These are phyloP conservation scores for Beris morrisii DNA, from an alignment of 2,888 invertebrate genomes.

Conservation along the genomic window DNA sequence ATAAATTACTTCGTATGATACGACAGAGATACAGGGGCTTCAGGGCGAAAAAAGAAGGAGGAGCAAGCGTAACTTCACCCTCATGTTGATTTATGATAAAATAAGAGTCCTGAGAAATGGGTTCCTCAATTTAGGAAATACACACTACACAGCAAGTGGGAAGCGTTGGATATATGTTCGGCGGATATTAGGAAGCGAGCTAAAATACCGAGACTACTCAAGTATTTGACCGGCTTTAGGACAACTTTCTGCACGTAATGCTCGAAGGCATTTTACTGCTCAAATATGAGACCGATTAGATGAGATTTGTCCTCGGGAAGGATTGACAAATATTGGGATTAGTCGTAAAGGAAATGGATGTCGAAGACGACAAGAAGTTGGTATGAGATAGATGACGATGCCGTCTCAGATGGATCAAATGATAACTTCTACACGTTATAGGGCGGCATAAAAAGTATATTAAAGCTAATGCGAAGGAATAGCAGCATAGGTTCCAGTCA, in stretches of 20 bases:
- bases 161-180: neutral
- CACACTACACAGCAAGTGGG: neutral
- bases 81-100: slow-evolving; percentile 14
- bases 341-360: neutral
- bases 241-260: slow-evolving; percentile 6
- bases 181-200: no score
- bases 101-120: slow-evolving; percentile 8
- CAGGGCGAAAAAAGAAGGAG: neutral
- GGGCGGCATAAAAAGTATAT: no score
- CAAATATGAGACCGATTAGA: slow-evolving; percentile 11
- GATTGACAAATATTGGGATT: slow-evolving; percentile 16
- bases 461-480: no score
- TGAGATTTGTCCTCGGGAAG: slow-evolving; percentile 9
- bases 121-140: neutral
- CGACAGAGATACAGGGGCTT: no score
- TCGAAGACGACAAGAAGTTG: neutral
- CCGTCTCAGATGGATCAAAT: no score
- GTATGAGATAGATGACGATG: no score
- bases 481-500: no score
- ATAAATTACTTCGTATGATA: no score
- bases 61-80: neutral
- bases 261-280: slow-evolving; percentile 1
- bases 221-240: neutral
- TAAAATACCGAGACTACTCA: neutral
- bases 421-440: no score